Percentiles rank a stretch among this genome's conserved stretches.
Conservation (phyloP, 2,888 invertebrate species). For the Listrodromus nycthemerus region DNA sequence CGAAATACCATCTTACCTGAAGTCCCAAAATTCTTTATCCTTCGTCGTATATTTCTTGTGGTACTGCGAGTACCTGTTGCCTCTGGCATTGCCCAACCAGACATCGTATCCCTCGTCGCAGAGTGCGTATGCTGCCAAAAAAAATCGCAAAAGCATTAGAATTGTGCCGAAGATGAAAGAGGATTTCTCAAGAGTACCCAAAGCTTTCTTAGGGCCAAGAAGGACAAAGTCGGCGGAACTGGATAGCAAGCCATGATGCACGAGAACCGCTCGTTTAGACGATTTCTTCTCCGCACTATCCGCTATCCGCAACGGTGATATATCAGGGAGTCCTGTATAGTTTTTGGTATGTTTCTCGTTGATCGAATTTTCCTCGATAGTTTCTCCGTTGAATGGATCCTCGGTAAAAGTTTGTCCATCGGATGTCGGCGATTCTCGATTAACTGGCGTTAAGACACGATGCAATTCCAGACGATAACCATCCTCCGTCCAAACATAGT, state of each 20-base stretch:
- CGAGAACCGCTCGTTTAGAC: conserved; percentile 75
- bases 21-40: conserved; percentile 83
- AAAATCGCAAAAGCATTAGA: background rate
- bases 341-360: conserved; percentile 7
- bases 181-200: conserved; percentile 71
- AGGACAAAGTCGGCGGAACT: conserved; percentile 82
- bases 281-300: conserved; percentile 23
- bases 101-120: conserved; percentile 81
- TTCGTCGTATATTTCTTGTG: conserved; percentile 79
- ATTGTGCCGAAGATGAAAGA: background rate
- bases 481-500: conserved; percentile 85
- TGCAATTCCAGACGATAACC: conserved; percentile 85
- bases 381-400: conserved; percentile 4
- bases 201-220: conserved; percentile 80
- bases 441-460: conserved; percentile 78
- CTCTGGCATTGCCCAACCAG: conserved; percentile 82
- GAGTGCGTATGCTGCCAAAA: conserved; percentile 77
- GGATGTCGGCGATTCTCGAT: conserved; percentile 19
- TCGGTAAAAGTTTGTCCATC: conserved; percentile 30
- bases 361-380: background rate
- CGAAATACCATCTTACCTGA: conserved; percentile 76
- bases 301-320: conserved; percentile 25
- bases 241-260: conserved; percentile 80
- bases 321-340: conserved; percentile 19
- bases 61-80: conserved; percentile 81